Percentiles rank a stretch among this genome's conserved stretches.
Conservation (phyloP, 2,113 vertebrate genomes). For the Proterorhinus semilunaris region DNA sequence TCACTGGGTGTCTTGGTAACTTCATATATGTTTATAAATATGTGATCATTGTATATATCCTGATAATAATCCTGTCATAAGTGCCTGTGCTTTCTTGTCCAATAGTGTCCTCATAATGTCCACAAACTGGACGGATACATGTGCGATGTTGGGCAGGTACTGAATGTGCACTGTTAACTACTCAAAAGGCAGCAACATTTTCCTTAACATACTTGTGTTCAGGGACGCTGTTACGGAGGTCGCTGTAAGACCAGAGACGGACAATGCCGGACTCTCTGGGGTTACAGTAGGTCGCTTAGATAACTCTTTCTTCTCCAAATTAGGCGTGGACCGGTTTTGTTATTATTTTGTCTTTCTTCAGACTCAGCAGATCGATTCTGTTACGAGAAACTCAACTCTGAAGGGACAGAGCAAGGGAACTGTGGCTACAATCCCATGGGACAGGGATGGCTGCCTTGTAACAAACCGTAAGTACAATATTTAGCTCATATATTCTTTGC, state of each 20-base stretch:
- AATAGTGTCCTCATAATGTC: slow-evolving; percentile 91
- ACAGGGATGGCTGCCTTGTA: slow-evolving; percentile 89
- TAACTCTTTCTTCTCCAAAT: neutral
- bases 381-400: slow-evolving; percentile 94
- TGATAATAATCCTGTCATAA: neutral
- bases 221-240: slow-evolving; percentile 95
- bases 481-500: neutral
- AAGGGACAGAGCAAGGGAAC: slow-evolving; percentile 93
- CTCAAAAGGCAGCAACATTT: neutral
- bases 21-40: too few species aligned
- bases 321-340: neutral
- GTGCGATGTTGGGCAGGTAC: slow-evolving; percentile 90
- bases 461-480: slow-evolving; percentile 86
- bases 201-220: slow-evolving; percentile 8
- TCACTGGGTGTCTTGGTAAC: neutral
- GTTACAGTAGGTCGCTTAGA: slow-evolving; percentile 80
- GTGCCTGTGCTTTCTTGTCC: slow-evolving; percentile 19
- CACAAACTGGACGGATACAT: slow-evolving; percentile 95
- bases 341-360: slow-evolving; percentile 42
- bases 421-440: slow-evolving; percentile 84
- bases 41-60: too few species aligned
- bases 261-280: slow-evolving; percentile 90
- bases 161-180: slow-evolving; percentile 13
- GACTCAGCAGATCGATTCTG: slow-evolving; percentile 92
- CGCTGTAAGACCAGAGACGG: slow-evolving; percentile 92